Evolutionary conservation across 2,113 vertebrate species (phyloP).

Genomic region (Empidonax traillii): DNA sequence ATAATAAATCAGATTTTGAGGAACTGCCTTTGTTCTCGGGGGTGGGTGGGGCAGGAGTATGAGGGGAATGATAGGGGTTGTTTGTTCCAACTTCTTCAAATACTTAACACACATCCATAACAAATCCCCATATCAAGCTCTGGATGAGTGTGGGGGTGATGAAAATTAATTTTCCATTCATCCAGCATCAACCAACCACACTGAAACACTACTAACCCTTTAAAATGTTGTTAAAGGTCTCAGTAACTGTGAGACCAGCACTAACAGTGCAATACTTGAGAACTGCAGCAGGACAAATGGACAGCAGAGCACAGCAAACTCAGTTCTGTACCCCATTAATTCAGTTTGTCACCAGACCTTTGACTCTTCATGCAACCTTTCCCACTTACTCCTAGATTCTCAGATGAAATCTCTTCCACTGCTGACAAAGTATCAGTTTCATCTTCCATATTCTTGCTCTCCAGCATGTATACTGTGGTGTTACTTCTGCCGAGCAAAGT

Average conservation of each 20-base stretch:
- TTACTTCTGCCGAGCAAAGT: background rate
- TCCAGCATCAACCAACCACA: background rate
- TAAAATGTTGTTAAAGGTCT: background rate
- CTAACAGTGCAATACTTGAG: background rate
- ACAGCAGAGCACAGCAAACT: background rate
- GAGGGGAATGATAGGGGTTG: fast-evolving
- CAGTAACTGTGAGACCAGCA: background rate
- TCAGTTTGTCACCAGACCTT: background rate
- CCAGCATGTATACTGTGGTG: background rate
- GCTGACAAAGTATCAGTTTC: background rate
- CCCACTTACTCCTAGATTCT: background rate
- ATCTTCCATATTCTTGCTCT: background rate
- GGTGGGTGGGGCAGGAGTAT: background rate
- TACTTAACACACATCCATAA: background rate
- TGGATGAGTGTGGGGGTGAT: background rate
- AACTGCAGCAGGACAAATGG: background rate
- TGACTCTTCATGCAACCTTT: background rate
- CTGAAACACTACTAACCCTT: background rate
- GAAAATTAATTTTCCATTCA: background rate
- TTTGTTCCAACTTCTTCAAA: background rate
- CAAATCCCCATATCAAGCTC: background rate
- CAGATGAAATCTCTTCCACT: background rate
- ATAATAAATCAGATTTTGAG: background rate
- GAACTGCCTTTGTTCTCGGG: background rate
- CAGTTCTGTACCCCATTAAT: background rate